Percentiles rank a stretch among this genome's conserved stretches.
phyloP scores from a whole-genome alignment of 2,888 invertebrate species.

The Melanostoma mellinum region DNA sequence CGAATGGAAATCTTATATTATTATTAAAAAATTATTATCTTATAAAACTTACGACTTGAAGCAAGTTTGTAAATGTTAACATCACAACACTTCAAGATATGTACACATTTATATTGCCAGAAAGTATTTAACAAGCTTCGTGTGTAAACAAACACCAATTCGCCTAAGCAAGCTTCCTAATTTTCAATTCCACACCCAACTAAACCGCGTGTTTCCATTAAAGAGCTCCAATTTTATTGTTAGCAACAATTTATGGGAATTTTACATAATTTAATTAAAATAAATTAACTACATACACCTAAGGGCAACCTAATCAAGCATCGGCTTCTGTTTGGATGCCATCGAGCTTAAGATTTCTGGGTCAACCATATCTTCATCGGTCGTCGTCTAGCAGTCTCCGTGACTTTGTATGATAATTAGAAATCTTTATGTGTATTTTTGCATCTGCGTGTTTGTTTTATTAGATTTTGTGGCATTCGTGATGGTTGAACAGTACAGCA shows the following conservation, averaged over 20 bases:
- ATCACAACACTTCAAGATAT: too few species aligned
- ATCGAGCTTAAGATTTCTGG: constrained; percentile 38
- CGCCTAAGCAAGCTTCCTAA: too few species aligned
- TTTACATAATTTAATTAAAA: constrained; percentile 42
- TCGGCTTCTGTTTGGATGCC: constrained; percentile 4
- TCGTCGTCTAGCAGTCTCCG: constrained; percentile 15
- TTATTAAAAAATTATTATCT: too few species aligned
- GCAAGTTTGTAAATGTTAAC: too few species aligned
- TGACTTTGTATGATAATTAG: constrained; percentile 25
- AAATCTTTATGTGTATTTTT: constrained; percentile 20
- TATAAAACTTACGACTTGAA: too few species aligned
- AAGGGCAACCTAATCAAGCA: constrained; percentile 36
- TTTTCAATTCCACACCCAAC: too few species aligned
- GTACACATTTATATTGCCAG: too few species aligned
- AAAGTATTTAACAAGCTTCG: too few species aligned
- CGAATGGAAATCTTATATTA: too few species aligned
- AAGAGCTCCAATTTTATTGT: constrained; percentile 53
- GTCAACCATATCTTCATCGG: constrained; percentile 25
- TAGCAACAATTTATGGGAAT: constrained; percentile 34
- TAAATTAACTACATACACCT: constrained; percentile 34
- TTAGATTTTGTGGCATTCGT: constrained; percentile 38
- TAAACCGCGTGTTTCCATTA: not conserved
- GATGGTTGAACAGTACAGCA: constrained; percentile 20
- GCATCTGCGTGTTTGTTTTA: constrained; percentile 25
- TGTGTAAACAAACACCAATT: too few species aligned